phyloP scores from a whole-genome alignment of 37 sponge, comb jelly and placozoan genomes.

The Hexactinellida sp. region DNA sequence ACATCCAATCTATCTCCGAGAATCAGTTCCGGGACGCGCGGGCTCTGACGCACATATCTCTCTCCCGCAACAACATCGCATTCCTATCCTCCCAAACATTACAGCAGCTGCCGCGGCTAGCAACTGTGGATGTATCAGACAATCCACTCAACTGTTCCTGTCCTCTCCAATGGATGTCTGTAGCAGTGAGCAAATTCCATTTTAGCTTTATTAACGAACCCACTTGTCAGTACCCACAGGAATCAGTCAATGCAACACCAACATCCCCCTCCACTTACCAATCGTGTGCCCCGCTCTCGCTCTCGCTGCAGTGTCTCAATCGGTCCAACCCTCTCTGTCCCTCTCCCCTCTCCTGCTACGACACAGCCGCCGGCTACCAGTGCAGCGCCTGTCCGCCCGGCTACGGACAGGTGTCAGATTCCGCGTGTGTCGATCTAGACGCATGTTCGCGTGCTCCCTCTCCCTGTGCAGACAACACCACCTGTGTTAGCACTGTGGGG shows the following conservation, averaged over 20 bases:
- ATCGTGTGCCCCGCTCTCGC: neutral
- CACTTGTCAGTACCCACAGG: neutral
- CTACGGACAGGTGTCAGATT: neutral
- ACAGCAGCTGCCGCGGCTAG: neutral
- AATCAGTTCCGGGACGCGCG: neutral
- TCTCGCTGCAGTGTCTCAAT: neutral
- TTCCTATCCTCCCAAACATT: neutral
- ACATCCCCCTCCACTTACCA: neutral
- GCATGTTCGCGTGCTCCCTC: neutral
- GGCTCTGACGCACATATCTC: neutral
- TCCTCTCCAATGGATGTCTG: neutral
- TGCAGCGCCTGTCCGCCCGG: neutral
- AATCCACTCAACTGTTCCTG: slow-evolving; percentile 9
- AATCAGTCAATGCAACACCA: neutral
- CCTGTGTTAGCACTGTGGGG: neutral
- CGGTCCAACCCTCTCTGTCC: neutral
- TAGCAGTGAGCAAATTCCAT: neutral
- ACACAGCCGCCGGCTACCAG: neutral
- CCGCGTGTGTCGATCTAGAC: neutral
- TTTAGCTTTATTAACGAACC: neutral
- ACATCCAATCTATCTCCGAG: neutral
- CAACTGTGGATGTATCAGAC: neutral
- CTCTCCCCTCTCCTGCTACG: neutral
- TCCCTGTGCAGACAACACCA: neutral
- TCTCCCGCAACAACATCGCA: neutral